Percentiles rank a stretch among this genome's conserved stretches.
These are phyloP conservation scores for Scaptomyza reducta DNA, from an alignment of 2,888 invertebrate genomes.

Conservation along the genomic window DNA sequence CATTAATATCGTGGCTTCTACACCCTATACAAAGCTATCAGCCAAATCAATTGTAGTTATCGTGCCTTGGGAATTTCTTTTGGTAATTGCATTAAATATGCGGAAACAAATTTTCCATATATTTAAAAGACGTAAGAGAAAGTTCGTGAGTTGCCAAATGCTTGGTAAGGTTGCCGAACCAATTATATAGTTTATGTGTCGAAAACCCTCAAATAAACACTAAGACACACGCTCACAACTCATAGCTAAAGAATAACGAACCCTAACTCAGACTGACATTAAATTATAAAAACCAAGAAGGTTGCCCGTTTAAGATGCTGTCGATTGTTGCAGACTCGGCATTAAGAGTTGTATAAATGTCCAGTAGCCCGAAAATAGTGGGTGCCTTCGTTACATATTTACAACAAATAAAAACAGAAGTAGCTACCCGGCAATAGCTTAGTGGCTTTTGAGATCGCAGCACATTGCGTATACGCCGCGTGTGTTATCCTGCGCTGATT, in stretches of 20 bases:
- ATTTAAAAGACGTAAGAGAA: constrained; percentile 56
- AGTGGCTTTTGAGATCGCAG: constrained; percentile 28
- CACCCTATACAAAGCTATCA: constrained; percentile 28
- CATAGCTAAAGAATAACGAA: constrained; percentile 44
- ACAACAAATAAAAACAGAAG: constrained; percentile 62
- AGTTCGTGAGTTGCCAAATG: constrained; percentile 29
- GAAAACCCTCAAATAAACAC: constrained; percentile 21
- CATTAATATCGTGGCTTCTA: too few relatives aligned
- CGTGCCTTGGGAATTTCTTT: constrained; percentile 65
- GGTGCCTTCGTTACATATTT: constrained; percentile 76
- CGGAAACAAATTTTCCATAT: constrained; percentile 59
- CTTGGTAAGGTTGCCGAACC: constrained; percentile 59
- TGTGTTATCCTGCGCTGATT: too few relatives aligned
- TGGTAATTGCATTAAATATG: constrained; percentile 79
- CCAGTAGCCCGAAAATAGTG: constrained; percentile 60
- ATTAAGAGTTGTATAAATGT: constrained; percentile 46
- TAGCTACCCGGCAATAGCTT: constrained; percentile 23
- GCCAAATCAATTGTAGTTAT: constrained; percentile 65
- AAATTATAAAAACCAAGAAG: constrained; percentile 61
- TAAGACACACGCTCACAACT: constrained; percentile 11
- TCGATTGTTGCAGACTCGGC: constrained; percentile 64
- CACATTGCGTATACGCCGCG: constrained; percentile 62
- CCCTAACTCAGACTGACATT: constrained; percentile 74
- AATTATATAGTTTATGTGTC: constrained; percentile 75
- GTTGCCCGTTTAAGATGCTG: constrained; percentile 16